A percentile compares a stretch with the other conserved stretches of the same genome.
phyloP scores from a whole-genome alignment of 2,888 invertebrate genomes.

The Blastobasis lacticolella region DNA sequence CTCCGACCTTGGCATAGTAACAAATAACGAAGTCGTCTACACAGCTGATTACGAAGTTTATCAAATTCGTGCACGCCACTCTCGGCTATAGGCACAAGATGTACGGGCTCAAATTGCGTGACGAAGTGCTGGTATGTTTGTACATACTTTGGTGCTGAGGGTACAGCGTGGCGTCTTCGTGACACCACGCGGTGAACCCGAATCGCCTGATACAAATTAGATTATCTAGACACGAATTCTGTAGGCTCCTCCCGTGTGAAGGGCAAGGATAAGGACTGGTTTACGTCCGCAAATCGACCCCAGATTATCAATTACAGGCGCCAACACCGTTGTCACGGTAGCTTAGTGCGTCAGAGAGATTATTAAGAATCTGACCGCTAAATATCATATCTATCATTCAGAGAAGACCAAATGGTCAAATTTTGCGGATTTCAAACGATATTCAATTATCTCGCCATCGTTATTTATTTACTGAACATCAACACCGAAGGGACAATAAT shows the following conservation, averaged over 20 bases:
- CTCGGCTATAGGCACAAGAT: background rate
- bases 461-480: too few relatives aligned
- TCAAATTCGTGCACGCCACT: background rate
- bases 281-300: too few relatives aligned
- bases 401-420: too few relatives aligned
- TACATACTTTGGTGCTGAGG: background rate
- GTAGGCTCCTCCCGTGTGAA: background rate
- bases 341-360: too few relatives aligned
- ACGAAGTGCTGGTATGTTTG: background rate
- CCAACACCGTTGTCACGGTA: too few relatives aligned
- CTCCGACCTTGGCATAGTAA: slow-evolving; percentile 52
- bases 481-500: too few relatives aligned
- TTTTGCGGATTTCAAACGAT: too few relatives aligned
- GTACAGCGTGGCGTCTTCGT: background rate
- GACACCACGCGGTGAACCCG: background rate
- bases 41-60: background rate
- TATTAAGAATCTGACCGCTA: too few relatives aligned
- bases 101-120: background rate
- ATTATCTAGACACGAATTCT: background rate
- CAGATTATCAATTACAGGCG: too few relatives aligned
- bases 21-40: slow-evolving; percentile 7
- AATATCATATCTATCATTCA: too few relatives aligned
- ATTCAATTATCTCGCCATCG: too few relatives aligned
- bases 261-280: too few relatives aligned
- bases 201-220: background rate